Percentiles rank a stretch among this genome's conserved stretches.
These are phyloP conservation scores for Vidua macroura DNA, from an alignment of 2,113 vertebrate genomes.

Conservation along the genomic window DNA sequence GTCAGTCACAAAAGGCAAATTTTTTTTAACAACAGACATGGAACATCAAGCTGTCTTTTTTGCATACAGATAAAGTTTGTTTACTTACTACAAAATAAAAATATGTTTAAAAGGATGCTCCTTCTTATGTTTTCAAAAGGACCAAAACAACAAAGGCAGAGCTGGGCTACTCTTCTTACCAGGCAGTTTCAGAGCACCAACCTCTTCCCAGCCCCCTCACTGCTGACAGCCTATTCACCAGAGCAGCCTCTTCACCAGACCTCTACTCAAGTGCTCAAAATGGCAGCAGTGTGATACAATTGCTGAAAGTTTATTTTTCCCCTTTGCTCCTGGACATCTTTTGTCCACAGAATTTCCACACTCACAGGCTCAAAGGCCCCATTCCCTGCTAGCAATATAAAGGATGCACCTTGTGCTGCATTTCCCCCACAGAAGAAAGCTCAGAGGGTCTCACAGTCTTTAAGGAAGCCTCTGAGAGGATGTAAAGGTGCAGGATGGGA, in stretches of 20 bases:
- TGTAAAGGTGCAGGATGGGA: neutral
- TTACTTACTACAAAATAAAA: neutral
- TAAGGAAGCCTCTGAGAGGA: neutral
- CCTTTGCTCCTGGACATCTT: neutral
- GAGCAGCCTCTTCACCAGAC: neutral
- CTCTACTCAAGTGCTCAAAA: neutral
- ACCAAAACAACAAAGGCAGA: neutral
- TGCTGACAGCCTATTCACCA: neutral
- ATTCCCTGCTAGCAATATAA: fast-evolving
- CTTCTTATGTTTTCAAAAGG: neutral
- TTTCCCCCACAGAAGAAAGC: neutral
- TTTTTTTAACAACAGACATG: neutral
- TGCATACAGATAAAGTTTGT: neutral
- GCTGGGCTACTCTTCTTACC: neutral
- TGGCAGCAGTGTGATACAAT: neutral
- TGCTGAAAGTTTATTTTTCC: neutral
- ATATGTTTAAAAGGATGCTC: neutral
- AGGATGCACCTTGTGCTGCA: fast-evolving
- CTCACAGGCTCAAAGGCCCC: neutral
- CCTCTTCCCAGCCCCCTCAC: neutral
- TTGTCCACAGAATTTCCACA: neutral
- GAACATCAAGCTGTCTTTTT: neutral
- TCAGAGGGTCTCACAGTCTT: neutral
- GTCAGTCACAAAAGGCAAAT: neutral
- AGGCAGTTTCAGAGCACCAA: neutral